These are phyloP conservation scores for Eudemis profundana DNA, from an alignment of 2,888 invertebrate genomes.

Conservation along the genomic window DNA sequence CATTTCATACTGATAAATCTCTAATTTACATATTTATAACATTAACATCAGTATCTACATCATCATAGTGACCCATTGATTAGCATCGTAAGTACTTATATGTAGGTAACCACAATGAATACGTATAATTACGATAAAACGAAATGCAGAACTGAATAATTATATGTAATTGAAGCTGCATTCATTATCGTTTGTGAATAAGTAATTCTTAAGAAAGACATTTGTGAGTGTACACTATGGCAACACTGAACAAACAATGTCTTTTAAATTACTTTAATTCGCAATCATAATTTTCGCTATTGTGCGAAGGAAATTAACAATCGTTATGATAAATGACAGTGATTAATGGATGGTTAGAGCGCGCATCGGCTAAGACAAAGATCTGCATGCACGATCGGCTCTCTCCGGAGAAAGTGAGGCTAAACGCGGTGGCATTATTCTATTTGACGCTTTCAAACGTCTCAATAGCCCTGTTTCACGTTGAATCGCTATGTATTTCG, in stretches of 20 bases:
- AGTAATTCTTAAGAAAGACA: neutral
- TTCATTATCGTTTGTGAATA: neutral
- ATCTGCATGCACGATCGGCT: conserved; percentile 79
- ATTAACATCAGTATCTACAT: too few species aligned
- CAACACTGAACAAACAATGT: neutral
- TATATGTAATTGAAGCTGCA: neutral
- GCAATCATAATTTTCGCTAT: conserved; percentile 1
- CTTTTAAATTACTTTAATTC: conserved; percentile 11
- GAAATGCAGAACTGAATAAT: too few species aligned
- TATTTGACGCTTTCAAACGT: conserved; percentile 76
- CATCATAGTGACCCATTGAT: too few species aligned
- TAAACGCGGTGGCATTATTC: conserved; percentile 70
- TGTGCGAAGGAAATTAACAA: conserved; percentile 23
- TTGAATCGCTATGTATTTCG: conserved; percentile 36
- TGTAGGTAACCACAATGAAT: too few species aligned
- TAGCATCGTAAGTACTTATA: too few species aligned
- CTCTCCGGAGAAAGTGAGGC: conserved; percentile 82
- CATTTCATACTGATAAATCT: neutral
- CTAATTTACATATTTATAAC: too few species aligned
- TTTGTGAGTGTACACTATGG: neutral
- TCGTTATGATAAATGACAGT: conserved; percentile 37
- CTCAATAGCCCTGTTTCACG: conserved; percentile 60
- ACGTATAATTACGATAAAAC: too few species aligned
- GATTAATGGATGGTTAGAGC: conserved; percentile 38
- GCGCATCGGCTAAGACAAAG: conserved; percentile 63